Evolutionary conservation across 2,888 invertebrate species (phyloP).

Genomic region (Ephialtes manifestator): DNA sequence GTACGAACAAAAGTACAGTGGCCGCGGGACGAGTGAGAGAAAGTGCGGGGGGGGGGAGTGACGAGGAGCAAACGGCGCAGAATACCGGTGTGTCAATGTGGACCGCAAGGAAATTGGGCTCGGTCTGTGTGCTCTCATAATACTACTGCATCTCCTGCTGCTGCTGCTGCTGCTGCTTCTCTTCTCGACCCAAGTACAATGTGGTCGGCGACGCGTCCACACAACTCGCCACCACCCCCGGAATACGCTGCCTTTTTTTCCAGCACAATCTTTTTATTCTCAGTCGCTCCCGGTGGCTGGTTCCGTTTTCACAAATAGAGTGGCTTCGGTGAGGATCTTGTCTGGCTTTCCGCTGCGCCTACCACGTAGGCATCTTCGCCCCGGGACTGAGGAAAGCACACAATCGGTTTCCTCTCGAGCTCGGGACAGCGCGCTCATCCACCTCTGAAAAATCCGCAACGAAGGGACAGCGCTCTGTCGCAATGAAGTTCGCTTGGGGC

Average conservation of each 20-base stretch:
- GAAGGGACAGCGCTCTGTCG: constrained; percentile 20
- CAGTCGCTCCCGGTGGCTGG: constrained; percentile 69
- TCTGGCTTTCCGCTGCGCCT: constrained; percentile 45
- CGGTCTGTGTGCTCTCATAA: constrained; percentile 51
- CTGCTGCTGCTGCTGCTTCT: constrained; percentile 19
- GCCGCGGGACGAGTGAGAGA: constrained; percentile 32
- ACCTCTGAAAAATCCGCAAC: constrained; percentile 32
- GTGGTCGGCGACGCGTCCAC: constrained; percentile 64
- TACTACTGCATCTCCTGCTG: constrained; percentile 53
- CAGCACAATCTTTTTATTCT: constrained; percentile 77
- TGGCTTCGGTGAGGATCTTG: constrained; percentile 27
- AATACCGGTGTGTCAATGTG: constrained; percentile 19
- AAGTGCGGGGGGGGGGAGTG: constrained; percentile 11
- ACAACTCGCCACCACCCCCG: constrained; percentile 47
- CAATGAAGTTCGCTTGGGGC: constrained; percentile 46
- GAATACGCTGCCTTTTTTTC: constrained; percentile 51
- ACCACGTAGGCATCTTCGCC: constrained; percentile 50
- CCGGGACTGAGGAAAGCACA: constrained; percentile 56
- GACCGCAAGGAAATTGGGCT: constrained; percentile 65
- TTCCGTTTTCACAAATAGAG: constrained; percentile 60
- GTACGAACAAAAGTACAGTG: constrained; percentile 66
- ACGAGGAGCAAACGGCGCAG: constrained; percentile 7
- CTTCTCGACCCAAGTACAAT: constrained; percentile 60
- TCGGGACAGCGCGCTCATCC: constrained; percentile 53
- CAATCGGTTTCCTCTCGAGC: constrained; percentile 64